Evolutionary conservation across 92 coral and sea anemone species (phyloP), one percentile per base, ranked within the genome.

Genomic region (Scolanthus callimorphus): DNA sequence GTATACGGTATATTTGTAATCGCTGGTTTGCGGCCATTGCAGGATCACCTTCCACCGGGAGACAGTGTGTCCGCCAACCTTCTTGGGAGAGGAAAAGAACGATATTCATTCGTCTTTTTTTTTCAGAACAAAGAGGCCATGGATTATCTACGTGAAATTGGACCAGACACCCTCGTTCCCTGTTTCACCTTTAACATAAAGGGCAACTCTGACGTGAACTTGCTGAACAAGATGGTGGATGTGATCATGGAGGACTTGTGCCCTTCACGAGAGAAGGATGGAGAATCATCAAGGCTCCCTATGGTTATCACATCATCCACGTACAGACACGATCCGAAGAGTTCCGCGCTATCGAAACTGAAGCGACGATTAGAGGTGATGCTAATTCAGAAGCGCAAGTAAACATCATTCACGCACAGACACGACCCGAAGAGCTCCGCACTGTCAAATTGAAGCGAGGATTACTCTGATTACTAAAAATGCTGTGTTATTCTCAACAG

Each of bases 291-390:
- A 37, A 64, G 87, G 17, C 45, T 55, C 43, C 95, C 95, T 34
- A 67, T 91, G 79, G 47, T 91, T 23, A 88, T 91, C 26, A 79
- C 95, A 15, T 76, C 94, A 23, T 91, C 97, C 2, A 78, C 86
- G 19, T 69, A 88, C 83, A 63, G 57, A 6, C 77, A 81, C 23
- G 59, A 65, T 39, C 56, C 53, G 27, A 69, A 68, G 76, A 89
- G 97, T 54, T 44, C 60, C 21, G 70, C 91, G 0, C 68, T 87
- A 20, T 51, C 51, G 30, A 65, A 83, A 9, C 80, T 86, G 51
- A 89, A 91, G 65, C 54, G 75, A 46, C 31, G 95, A 57, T 58
- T 91, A 8, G 97, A 95, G 73, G 97, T 91, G 69, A 76, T 88
- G 25, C n/a, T n/a, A n/a, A n/a, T n/a, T n/a, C n/a, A n/a, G n/a